phyloP scores from a whole-genome alignment of 2,797 vertebrate species.

The Nothura maculosa region DNA sequence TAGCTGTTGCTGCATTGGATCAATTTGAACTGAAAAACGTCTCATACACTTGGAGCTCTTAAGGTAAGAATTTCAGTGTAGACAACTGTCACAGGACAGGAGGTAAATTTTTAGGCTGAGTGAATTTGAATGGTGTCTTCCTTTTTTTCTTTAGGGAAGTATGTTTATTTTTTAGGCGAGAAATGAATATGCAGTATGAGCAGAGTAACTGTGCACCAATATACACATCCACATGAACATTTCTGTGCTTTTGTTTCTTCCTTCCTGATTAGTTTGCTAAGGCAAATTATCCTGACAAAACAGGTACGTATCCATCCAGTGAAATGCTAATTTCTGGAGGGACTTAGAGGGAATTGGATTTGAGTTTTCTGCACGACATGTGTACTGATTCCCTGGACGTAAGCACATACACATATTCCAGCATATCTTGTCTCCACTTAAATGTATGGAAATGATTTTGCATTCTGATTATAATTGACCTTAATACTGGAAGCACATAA shows the following conservation, averaged over 20 bases:
- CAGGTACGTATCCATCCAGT: neutral
- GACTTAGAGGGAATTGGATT: neutral
- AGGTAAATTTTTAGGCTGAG: neutral
- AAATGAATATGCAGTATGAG: neutral
- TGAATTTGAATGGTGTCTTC: neutral
- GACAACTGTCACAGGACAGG: neutral
- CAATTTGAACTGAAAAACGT: neutral
- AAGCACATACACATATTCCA: neutral
- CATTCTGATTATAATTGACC: neutral
- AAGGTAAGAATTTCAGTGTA: neutral
- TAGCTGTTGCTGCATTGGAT: neutral
- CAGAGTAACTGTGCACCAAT: neutral
- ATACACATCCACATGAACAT: neutral
- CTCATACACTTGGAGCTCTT: neutral
- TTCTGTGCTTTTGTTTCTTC: neutral
- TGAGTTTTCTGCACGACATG: neutral
- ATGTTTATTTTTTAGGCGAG: neutral
- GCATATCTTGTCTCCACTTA: neutral
- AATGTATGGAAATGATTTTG: neutral
- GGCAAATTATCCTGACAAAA: neutral
- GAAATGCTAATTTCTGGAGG: neutral
- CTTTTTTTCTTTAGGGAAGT: neutral
- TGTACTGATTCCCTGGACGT: neutral
- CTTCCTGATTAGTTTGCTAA: neutral
- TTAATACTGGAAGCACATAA: neutral